Percentiles rank a stretch among this genome's conserved stretches.
phyloP scores from a whole-genome alignment of 2,888 invertebrate species.

The Thysanoteuthis rhombus region DNA sequence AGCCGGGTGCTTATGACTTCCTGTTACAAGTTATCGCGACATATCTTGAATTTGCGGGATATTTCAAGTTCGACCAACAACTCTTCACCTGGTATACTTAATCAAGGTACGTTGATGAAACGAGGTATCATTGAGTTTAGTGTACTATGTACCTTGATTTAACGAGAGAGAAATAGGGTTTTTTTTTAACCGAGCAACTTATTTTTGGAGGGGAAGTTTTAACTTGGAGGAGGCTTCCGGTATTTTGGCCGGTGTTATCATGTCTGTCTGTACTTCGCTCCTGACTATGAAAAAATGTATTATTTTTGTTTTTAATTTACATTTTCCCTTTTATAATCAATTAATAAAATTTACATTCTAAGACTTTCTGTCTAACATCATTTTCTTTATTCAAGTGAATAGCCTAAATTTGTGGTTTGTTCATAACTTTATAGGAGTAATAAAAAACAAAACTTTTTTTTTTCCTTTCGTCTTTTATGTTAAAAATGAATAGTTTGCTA shows the following conservation, averaged over 20 bases:
- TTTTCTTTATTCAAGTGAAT: too few relatives aligned
- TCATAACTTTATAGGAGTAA: too few relatives aligned
- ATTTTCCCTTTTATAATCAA: too few relatives aligned
- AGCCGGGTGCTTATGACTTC: neutral
- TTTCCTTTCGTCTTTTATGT: too few relatives aligned
- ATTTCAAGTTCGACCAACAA: neutral
- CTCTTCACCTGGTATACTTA: neutral
- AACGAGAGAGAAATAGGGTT: neutral
- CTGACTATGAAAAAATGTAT: too few relatives aligned
- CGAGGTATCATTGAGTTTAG: too few relatives aligned
- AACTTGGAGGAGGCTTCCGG: neutral
- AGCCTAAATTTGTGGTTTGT: too few relatives aligned
- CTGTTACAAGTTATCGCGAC: neutral
- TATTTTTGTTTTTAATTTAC: too few relatives aligned
- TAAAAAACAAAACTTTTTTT: too few relatives aligned
- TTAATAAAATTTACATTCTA: too few relatives aligned
- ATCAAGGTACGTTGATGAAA: neutral
- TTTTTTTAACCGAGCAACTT: neutral
- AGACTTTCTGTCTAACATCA: too few relatives aligned
- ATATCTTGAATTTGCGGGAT: neutral
- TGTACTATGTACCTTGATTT: neutral
- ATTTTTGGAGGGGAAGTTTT: neutral
- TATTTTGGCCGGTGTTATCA: neutral
- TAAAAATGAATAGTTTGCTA: too few relatives aligned
- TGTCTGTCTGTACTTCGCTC: neutral